Evolutionary conservation across 1,140 invertebrate species (phyloP).

Genomic region (Formica selysi): DNA sequence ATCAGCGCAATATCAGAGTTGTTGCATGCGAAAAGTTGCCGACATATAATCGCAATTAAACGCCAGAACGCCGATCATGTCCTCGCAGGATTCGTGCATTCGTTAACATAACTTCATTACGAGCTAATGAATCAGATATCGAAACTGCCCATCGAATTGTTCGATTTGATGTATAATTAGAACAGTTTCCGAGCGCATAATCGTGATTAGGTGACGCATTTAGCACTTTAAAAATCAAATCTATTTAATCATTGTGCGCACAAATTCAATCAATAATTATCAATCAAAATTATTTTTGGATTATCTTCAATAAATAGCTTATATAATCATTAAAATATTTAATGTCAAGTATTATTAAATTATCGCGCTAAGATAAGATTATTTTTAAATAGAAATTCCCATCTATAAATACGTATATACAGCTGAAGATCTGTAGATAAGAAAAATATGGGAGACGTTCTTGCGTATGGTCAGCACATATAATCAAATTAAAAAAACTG

Average conservation of each 20-base stretch:
- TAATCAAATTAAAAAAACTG: not conserved
- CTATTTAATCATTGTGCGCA: not conserved
- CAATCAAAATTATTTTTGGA: not conserved
- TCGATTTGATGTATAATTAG: constrained; percentile 32
- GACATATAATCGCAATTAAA: constrained; percentile 43
- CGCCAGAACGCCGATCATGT: not conserved
- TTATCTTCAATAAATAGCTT: not conserved
- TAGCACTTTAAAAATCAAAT: not conserved
- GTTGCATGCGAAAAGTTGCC: constrained; percentile 17
- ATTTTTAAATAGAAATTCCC: not conserved
- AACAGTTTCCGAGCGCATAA: not conserved
- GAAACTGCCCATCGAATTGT: not conserved
- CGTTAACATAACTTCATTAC: constrained; percentile 39
- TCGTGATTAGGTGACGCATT: not conserved
- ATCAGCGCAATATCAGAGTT: not conserved
- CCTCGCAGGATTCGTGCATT: not conserved
- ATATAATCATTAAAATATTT: not conserved
- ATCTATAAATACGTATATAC: not conserved
- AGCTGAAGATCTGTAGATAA: not conserved
- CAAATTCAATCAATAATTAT: not conserved
- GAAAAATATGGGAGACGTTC: not conserved
- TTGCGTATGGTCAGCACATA: too few species aligned
- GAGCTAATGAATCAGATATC: constrained; percentile 11
- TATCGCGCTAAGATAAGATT: not conserved
- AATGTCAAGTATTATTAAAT: not conserved